These are phyloP conservation scores for Sceloporus undulatus DNA, from an alignment of 2,113 vertebrate genomes.

Conservation along the genomic window DNA sequence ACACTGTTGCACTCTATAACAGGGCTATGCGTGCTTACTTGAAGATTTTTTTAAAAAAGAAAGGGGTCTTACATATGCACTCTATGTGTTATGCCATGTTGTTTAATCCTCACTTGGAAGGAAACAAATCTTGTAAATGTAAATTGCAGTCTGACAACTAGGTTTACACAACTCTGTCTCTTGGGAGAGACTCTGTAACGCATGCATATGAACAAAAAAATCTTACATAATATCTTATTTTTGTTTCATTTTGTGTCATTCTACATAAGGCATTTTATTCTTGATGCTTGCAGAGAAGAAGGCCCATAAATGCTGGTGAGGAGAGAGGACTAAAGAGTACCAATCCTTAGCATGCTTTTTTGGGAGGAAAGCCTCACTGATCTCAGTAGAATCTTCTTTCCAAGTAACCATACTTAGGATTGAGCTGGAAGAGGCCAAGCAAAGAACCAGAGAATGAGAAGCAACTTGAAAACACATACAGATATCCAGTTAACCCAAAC, in stretches of 20 bases:
- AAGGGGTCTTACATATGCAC: neutral
- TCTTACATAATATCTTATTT: neutral
- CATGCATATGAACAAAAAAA: slow-evolving; percentile 32
- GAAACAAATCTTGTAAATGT: neutral
- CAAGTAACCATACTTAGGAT: slow-evolving; percentile 8
- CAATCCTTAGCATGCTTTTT: neutral
- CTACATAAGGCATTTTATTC: slow-evolving; percentile 31
- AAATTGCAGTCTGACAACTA: slow-evolving; percentile 9
- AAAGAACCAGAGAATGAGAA: slow-evolving; percentile 75
- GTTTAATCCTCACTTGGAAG: neutral
- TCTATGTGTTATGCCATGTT: neutral
- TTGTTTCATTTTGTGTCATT: slow-evolving; percentile 25
- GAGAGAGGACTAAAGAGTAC: slow-evolving; percentile 39
- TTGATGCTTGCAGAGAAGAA: slow-evolving; percentile 49
- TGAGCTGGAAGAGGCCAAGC: slow-evolving; percentile 49
- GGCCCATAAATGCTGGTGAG: slow-evolving; percentile 38
- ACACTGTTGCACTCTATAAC: neutral
- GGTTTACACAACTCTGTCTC: slow-evolving; percentile 29
- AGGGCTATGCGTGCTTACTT: neutral
- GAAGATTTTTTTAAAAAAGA: neutral
- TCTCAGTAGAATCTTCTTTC: neutral
- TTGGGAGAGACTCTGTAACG: slow-evolving; percentile 32
- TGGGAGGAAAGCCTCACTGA: neutral
- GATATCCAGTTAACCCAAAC: slow-evolving; percentile 70
- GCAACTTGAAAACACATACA: slow-evolving; percentile 71